Evolutionary conservation across 2,888 invertebrate species (phyloP), one percentile per base, ranked within the genome.

Genomic region (Schizaphis graminum): DNA sequence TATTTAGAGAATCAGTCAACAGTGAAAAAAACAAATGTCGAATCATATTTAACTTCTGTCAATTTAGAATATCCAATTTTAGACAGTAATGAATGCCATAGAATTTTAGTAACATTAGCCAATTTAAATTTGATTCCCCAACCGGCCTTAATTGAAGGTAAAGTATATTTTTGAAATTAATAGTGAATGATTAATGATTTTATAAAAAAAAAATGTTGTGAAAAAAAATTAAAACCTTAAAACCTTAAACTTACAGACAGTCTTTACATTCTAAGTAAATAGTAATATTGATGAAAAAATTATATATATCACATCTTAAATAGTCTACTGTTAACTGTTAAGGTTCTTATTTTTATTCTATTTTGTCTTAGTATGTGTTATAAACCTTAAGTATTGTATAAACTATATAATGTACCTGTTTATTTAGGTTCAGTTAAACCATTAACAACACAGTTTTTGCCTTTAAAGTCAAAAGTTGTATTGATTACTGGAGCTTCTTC

Each of bases 401-500:
- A n/a, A n/a, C 35, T 2, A 77, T n/a, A 44, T 11, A 85, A 13
- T 47, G 35, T 26, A 35, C 11, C 26, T 57, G 47, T 57, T 93
- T 89, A 24, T 93, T 56, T 93, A 93, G 89, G 11, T 90, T 47
- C 24, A 35, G 26, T 57, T 41, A 85, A 77, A 49, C 47, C 49
- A 57, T 41, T 53, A 93, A 47, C 35, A 85, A 35, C 53, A 86
- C 49, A 90, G 87, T 35, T 24, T 47, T 28, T 44, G 4, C 21
- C 77, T 16, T 91, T 95, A 77, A 92, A 92, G 11, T 95, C 95
- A 24, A 95, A 95, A 94, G 95, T 95, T 41, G 95, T 95, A 24
- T 57, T 95, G 28, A 95, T 95, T 41, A 95, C 95, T 4, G 95
- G 95, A 8, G 95, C 95, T 16, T 95, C 95, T 4, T 95, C 95